A percentile compares a stretch with the other conserved stretches of the same genome.
Evolutionary conservation across 2,797 vertebrate genomes (phyloP).

Genomic region (Synanceia verrucosa): DNA sequence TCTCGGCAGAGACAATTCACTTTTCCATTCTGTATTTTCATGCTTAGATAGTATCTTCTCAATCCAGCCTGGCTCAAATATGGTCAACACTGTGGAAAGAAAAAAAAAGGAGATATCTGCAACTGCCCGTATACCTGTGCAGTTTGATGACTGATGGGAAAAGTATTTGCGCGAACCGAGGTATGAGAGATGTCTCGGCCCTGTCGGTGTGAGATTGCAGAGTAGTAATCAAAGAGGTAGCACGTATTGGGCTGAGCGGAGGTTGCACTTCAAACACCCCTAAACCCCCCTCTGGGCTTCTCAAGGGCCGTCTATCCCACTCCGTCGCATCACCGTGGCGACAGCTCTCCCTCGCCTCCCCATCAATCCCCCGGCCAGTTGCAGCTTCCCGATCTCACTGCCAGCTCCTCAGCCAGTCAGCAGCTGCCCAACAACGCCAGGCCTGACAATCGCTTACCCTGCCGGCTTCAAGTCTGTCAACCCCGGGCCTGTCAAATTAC

Average conservation of each 20-base stretch:
- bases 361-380: conserved; percentile 77
- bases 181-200: conserved; percentile 48
- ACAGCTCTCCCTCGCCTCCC: conserved; percentile 67
- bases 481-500: conserved; percentile 81
- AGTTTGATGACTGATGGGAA: conserved; percentile 61
- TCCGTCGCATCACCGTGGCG: conserved; percentile 67
- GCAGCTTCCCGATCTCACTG: conserved; percentile 69
- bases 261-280: conserved; percentile 46
- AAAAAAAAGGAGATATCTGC: conserved; percentile 23
- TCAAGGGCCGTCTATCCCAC: conserved; percentile 70
- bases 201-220: conserved; percentile 53
- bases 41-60: conserved; percentile 57
- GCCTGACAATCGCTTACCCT: conserved; percentile 82
- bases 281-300: conserved; percentile 52
- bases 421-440: conserved; percentile 77
- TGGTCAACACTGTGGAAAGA: conserved; percentile 38
- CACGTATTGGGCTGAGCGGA: conserved; percentile 50
- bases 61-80: conserved; percentile 32
- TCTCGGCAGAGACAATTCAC: conserved; percentile 37
- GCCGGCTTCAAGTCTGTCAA: conserved; percentile 80
- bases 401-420: conserved; percentile 76
- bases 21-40: conserved; percentile 56
- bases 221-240: conserved; percentile 67
- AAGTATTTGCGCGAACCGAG: conserved; percentile 61
- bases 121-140: conserved; percentile 33